Conservation (phyloP, 2,888 invertebrate species). For the Amitus sp. region DNA sequence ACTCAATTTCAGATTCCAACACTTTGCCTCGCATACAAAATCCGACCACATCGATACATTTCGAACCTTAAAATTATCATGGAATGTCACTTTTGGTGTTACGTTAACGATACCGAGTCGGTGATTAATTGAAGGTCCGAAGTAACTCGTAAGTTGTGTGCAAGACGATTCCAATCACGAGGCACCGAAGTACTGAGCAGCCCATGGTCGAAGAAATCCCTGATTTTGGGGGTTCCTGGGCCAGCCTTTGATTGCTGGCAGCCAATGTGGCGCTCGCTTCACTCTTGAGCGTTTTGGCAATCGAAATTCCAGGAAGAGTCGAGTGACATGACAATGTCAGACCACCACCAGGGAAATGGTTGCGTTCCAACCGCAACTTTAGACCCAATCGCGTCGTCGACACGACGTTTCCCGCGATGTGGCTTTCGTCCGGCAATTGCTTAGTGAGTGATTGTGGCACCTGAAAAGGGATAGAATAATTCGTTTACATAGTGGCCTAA, state of each 20-base stretch:
- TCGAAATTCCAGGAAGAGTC: constrained; percentile 50
- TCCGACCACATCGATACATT: too few relatives aligned
- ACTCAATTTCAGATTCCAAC: too few relatives aligned
- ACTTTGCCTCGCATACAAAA: too few relatives aligned
- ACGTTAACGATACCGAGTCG: too few relatives aligned
- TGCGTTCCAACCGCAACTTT: constrained; percentile 50
- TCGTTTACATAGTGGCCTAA: too few relatives aligned
- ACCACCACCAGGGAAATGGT: constrained; percentile 56
- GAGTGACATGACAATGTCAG: constrained; percentile 55
- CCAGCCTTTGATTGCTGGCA: constrained; percentile 59
- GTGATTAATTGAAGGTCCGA: constrained; percentile 17
- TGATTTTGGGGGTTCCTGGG: constrained; percentile 56
- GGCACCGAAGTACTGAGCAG: constrained; percentile 22
- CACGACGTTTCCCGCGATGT: constrained; percentile 44
- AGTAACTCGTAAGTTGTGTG: constrained; percentile 17
- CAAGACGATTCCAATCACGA: constrained; percentile 21
- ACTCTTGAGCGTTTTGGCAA: constrained; percentile 41
- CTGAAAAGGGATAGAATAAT: too few relatives aligned
- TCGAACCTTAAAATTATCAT: too few relatives aligned
- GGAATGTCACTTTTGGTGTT: too few relatives aligned
- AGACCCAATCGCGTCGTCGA: constrained; percentile 50
- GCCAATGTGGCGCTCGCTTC: constrained; percentile 53
- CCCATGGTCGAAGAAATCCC: constrained; percentile 24
- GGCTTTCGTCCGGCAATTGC: constrained; percentile 40
- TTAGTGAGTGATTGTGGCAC: constrained; percentile 47